phyloP scores from a whole-genome alignment of 2,888 invertebrate genomes.

The Melolontha melolontha region DNA sequence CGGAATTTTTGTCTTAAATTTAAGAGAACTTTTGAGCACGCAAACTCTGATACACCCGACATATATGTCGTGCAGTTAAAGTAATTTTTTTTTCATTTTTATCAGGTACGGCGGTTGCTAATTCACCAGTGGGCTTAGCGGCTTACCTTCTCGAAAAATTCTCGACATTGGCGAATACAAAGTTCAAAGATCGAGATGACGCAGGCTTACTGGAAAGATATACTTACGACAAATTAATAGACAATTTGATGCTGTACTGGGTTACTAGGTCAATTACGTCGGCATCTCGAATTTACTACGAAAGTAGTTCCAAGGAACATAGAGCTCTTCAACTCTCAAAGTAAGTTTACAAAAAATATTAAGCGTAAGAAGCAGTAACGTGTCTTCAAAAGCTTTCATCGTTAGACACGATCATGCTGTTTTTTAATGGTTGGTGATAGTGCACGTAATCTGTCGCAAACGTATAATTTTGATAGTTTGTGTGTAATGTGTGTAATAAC shows the following conservation, averaged over 20 bases:
- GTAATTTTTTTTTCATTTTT: no score
- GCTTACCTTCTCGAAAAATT: constrained; percentile 93
- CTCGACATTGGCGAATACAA: constrained; percentile 77
- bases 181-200: constrained; percentile 68
- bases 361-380: not conserved
- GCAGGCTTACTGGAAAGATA: constrained; percentile 77
- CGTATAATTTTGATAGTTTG: no score
- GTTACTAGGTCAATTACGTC: constrained; percentile 78
- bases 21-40: no score
- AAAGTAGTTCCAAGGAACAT: constrained; percentile 66
- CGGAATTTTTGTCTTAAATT: no score
- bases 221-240: constrained; percentile 78
- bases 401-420: no score
- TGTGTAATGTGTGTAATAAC: no score
- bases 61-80: no score
- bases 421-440: no score
- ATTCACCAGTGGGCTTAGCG: constrained; percentile 87
- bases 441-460: no score
- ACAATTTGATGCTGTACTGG: constrained; percentile 89
- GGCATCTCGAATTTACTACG: constrained; percentile 80
- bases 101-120: constrained; percentile 75
- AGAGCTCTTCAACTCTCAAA: constrained; percentile 43
- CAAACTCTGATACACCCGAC: no score
- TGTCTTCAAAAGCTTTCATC: no score
- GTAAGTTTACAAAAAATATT: constrained; percentile 45